Evolutionary conservation across 2,888 invertebrate species (phyloP), one percentile per base, ranked within the genome.

Genomic region (Dyspetes luteomarginatus): DNA sequence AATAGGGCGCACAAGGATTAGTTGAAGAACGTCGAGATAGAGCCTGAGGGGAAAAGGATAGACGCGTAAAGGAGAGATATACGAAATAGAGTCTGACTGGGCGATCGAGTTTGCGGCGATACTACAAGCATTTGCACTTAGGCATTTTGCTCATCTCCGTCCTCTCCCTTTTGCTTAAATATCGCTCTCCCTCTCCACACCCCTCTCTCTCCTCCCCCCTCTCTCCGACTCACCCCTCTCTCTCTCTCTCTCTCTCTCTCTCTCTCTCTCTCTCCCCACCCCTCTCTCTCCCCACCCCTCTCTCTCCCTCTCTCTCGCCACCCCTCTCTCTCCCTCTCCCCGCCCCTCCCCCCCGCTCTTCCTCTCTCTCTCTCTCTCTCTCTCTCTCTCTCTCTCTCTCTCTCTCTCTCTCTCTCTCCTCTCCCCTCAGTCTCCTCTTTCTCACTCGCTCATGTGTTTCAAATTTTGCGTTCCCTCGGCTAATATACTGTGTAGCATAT

Each of bases 41-140:
- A 48, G 75, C 78, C 82, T 83, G 87, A 86, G 86, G 85, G 52
- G 73, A 71, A 75, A 81, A 65, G 75, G 60, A 52, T 36, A 48
- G 17, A 60, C 58, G 72, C 73, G 72, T 68, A 45, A 43, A 67
- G 15, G 45, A 45, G 67, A 28, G 22, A 62, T 24, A 17, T 9
- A 65, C 58, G 45, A 72, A 55, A 60, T 50, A 56, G 58, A 45
- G 78, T 68, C 74, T 55, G 36, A 45, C 56, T 19, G 69, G 56
- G 56, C 56, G 58, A 72, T 55, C 50, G 64, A 36, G 55, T 56
- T 74, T 79, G 65, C 77, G 69, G 69, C 45, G 68, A 69, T 55
- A 19, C 73, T 84, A 90, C 90, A 90, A 82, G 88, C 89, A 84
- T 91, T 90, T 90, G 89, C 91, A 90, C 90, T 91, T 89, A 90